Percentiles rank a stretch among this genome's conserved stretches.
Conservation (phyloP, 2,113 vertebrate species). For the Lathamus discolor region DNA sequence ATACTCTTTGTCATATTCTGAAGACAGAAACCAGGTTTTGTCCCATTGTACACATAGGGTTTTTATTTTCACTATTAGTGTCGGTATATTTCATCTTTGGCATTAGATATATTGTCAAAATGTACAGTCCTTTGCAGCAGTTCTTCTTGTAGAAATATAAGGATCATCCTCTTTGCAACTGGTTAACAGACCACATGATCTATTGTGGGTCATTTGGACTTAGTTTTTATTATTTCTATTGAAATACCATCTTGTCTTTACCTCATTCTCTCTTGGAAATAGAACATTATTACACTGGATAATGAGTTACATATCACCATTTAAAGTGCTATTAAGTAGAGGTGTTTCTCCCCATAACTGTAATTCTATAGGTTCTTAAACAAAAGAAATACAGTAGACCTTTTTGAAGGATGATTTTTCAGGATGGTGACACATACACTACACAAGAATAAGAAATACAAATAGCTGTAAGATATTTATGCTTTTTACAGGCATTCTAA, state of each 20-base stretch:
- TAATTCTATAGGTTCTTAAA: constrained; percentile 25
- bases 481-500: constrained; percentile 49
- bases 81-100: neutral
- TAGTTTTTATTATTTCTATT: neutral
- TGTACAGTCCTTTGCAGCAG: neutral
- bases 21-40: neutral
- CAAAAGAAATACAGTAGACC: constrained; percentile 12
- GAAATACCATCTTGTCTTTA: neutral
- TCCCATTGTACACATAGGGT: neutral
- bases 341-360: neutral
- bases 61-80: neutral
- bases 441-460: constrained; percentile 44
- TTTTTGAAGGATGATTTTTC: constrained; percentile 38
- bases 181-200: neutral
- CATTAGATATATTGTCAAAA: neutral
- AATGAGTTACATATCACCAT: neutral
- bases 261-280: neutral
- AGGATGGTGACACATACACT: constrained; percentile 21
- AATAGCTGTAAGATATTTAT: constrained; percentile 49
- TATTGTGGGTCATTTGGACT: neutral
- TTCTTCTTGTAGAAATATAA: neutral
- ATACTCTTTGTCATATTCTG: neutral
- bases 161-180: neutral
- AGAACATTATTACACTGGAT: neutral
- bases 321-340: constrained; percentile 17